Evolutionary conservation across 2,113 vertebrate genomes (phyloP), one percentile per base, ranked within the genome.

Genomic region (Sapajus apella): DNA sequence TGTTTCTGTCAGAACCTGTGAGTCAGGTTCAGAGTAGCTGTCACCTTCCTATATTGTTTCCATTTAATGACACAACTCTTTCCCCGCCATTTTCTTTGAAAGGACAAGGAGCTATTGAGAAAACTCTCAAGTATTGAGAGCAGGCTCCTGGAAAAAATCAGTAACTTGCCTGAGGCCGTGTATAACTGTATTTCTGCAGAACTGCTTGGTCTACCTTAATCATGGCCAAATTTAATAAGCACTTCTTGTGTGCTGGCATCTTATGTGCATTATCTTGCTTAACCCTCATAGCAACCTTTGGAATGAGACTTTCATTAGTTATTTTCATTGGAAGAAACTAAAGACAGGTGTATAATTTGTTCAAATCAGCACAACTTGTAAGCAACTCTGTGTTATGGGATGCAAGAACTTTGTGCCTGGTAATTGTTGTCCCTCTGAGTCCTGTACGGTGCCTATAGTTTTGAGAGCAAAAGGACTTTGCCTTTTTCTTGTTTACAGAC

Each of bases 1-100:
- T 96, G 10, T 92, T 97, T 84, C 66, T 95, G 37, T 90, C 70
- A 92, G 92, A 87, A 84, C 32, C n/a, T 52, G 55, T 96, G 83
- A 90, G 47, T 96, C 94, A 95, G 35, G 40, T 40, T n/a, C 47
- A 96, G 82, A 56, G 52, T n/a, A n/a, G 70, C 8, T 84, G 7
- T 58, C 66, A 50, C 4, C 27, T 73, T 90, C 56, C 10, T 35
- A 5, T 2, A 47, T 5, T 2, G 5, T 83, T 93, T 70, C n/a
- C 10, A 23, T 23, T 20, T 18, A 50, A n/a, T 17, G 61, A 86
- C 9, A 61, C 12, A 11, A 55, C 4, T 21, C 83, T 37, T 17
- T 7, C 6, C 2, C 4, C 0, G n/a, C 47, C 87, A 20, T 55
- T 80, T 91, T 79, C 76, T 80, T 79, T 45, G 66, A 11, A n/a